These are phyloP conservation scores for Stenodera caucasica DNA, from an alignment of 2,888 invertebrate genomes.

Conservation along the genomic window DNA sequence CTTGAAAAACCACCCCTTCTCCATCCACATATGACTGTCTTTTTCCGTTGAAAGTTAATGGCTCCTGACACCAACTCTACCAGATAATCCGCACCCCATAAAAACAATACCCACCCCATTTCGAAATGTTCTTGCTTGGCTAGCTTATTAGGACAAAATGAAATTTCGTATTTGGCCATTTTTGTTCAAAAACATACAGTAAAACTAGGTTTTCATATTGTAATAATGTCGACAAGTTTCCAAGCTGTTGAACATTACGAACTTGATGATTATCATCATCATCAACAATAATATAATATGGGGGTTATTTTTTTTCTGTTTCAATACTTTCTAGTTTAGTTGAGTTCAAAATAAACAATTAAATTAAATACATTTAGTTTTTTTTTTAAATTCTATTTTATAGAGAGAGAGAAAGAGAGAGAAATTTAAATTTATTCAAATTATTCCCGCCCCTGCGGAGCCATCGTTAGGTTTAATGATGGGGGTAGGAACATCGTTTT, in stretches of 20 bases:
- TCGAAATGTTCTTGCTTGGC: constrained; percentile 22
- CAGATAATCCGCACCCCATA: constrained; percentile 28
- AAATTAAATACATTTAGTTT: background rate
- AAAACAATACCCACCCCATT: constrained; percentile 32
- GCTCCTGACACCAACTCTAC: constrained; percentile 25
- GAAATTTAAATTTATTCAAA: constrained; percentile 4
- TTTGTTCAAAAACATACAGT: background rate
- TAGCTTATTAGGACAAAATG: constrained; percentile 38
- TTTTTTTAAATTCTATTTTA: too few species aligned
- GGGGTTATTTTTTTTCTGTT: too few species aligned
- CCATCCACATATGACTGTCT: too few species aligned
- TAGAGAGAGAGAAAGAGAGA: too few species aligned
- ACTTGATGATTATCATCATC: background rate
- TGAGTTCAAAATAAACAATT: background rate
- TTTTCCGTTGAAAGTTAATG: constrained; percentile 30
- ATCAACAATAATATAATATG: too few species aligned
- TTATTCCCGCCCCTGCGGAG: background rate
- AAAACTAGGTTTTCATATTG: constrained; percentile 1
- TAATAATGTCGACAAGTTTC: background rate
- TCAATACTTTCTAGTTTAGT: too few species aligned
- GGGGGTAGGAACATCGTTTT: constrained; percentile 4
- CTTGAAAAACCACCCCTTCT: constrained; percentile 15
- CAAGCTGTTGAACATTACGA: background rate
- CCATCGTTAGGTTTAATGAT: constrained; percentile 6
- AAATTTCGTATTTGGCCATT: constrained; percentile 33